Base-by-base conservation (phyloP, 2,888 invertebrate genomes). In the Drosophila nigricruria region DNA sequence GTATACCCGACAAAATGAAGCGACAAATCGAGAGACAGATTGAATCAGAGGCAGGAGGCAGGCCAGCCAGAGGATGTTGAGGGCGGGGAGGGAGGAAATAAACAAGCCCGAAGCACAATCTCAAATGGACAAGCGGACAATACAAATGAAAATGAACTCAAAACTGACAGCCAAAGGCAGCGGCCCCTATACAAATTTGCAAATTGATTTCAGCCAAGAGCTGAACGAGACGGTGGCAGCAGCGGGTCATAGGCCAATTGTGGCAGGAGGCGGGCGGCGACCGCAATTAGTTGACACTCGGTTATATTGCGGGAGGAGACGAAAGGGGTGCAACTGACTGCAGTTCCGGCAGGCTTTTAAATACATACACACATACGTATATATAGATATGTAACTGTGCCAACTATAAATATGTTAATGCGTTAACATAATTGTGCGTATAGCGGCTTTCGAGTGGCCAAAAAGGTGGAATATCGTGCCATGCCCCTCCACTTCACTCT, bases 171-270 rank as follows among this genome's bases (percentile, higher is more conserved):
- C 76, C 80, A 52, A 54, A 64, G 61, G 57, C 62, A 52, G 30
- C 43, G 10, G 18, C 43, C 49, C 43, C 66, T 30, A 36, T 61
- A 47, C 58, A 86, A 80, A 77, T 81, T 88, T 78, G 73, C 79
- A 89, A 91, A 91, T 89, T 89, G 88, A 85, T 85, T 90, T 58
- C 63, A 56, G 68, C 34, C 66, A 60, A 52, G 34, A 64, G 47
- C n/a, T 25, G 9, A 9, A 30, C n/a, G 42, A 14, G 59, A 8
- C 5, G 32, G 8, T 8, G 23, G 23, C 43, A 16, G 10, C 47
- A 14, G 40, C 23, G 14, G 25, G 30, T 14, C 63, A 58, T 34
- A 45, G 52, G 50, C 20, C 47, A 57, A n/a, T 23, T 32, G 36
- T 45, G 34, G 18, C 25, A 36, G 30, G 20, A n/a, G 30, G 38